A percentile compares a stretch with the other conserved stretches of the same genome.
Evolutionary conservation across 2,113 vertebrate genomes (phyloP).

Genomic region (Talpa occidentalis): DNA sequence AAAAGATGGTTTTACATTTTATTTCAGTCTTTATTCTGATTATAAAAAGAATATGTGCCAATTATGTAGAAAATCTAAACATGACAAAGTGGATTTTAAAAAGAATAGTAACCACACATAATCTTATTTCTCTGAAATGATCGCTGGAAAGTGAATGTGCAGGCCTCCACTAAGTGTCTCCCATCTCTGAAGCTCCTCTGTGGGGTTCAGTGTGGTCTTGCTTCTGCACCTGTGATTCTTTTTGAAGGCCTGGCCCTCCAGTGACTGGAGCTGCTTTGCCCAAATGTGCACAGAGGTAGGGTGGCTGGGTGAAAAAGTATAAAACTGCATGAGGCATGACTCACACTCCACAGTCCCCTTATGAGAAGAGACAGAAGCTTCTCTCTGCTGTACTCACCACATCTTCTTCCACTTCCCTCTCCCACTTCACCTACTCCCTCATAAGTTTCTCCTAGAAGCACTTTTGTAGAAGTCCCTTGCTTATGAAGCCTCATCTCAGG

Average conservation of each 20-base stretch:
- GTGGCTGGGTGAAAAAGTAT: background rate
- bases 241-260: background rate
- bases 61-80: background rate
- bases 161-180: rapidly evolving
- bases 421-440: no score
- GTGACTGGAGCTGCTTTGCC: background rate
- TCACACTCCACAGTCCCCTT: background rate
- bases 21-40: background rate
- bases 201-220: background rate
- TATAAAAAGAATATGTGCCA: background rate
- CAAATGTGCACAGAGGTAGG: background rate
- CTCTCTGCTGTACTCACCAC: background rate
- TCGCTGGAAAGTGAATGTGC: rapidly evolving
- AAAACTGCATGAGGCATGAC: rapidly evolving
- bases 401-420: background rate
- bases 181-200: background rate
- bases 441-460: background rate
- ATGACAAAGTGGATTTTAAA: background rate
- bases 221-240: background rate
- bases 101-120: background rate
- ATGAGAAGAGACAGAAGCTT: background rate
- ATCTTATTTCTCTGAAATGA: background rate
- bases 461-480: background rate
- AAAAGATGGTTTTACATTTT: background rate
- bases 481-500: background rate